Conservation (phyloP, 2,113 vertebrate species). For the Ctenomys sociabilis region DNA sequence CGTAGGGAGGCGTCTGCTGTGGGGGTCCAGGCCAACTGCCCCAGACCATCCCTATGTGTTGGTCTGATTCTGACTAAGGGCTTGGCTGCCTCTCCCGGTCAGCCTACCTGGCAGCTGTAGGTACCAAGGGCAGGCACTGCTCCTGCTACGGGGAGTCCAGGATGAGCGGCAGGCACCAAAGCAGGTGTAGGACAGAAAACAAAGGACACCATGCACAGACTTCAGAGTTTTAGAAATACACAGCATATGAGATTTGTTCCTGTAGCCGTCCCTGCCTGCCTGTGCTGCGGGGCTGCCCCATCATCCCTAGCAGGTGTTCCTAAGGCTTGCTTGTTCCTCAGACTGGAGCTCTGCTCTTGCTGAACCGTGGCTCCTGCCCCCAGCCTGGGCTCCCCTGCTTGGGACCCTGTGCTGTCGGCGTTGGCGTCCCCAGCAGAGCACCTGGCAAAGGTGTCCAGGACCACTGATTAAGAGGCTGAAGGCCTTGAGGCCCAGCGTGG, state of each 20-base stretch:
- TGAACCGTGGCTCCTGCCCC: not conserved
- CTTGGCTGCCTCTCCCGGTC: not conserved
- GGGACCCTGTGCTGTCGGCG: not conserved
- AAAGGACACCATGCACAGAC: rapidly evolving
- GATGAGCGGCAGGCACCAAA: too few species aligned
- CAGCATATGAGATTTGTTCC: not conserved
- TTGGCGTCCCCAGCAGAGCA: too few species aligned
- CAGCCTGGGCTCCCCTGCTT: not conserved
- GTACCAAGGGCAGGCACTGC: not conserved
- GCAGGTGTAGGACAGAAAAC: not conserved
- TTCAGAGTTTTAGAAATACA: not conserved
- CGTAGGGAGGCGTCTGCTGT: rapidly evolving
- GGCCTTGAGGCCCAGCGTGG: too few species aligned
- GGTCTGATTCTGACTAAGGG: not conserved
- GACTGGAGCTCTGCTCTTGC: not conserved
- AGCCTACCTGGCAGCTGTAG: not conserved
- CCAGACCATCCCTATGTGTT: not conserved
- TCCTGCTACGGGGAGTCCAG: not conserved
- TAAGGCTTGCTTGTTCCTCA: not conserved
- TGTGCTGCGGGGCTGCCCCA: rapidly evolving
- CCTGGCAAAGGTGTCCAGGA: not conserved
- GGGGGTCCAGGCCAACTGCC: not conserved
- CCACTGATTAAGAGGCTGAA: too few species aligned
- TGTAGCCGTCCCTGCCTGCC: not conserved
- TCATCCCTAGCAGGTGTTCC: not conserved